Evolutionary conservation across 2,888 invertebrate genomes (phyloP).

Genomic region (Acanthacorydalis orientalis): DNA sequence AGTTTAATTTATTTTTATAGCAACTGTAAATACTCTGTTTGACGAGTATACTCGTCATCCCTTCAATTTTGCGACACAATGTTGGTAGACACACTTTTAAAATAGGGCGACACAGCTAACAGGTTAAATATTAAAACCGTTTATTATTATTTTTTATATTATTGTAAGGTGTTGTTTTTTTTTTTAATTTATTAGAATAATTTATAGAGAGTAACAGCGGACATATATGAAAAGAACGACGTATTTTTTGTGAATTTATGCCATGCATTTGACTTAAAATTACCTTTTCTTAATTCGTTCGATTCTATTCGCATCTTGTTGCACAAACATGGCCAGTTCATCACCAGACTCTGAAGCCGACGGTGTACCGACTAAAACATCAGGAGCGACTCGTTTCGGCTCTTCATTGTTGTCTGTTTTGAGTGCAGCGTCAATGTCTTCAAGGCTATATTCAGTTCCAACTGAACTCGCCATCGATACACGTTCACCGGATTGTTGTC

Average conservation of each 20-base stretch:
- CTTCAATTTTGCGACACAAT: too few relatives aligned
- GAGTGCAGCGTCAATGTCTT: constrained; percentile 42
- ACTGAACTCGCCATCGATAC: constrained; percentile 43
- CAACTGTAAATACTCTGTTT: too few relatives aligned
- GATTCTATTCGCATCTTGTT: constrained; percentile 66
- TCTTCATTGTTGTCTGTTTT: constrained; percentile 29
- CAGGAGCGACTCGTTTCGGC: constrained; percentile 47
- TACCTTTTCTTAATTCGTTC: constrained; percentile 63
- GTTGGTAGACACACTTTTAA: too few relatives aligned
- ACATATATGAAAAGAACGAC: too few relatives aligned
- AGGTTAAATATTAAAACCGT: too few relatives aligned
- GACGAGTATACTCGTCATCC: too few relatives aligned
- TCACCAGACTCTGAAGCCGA: constrained; percentile 36
- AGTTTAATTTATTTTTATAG: too few relatives aligned
- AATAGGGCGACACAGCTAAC: too few relatives aligned
- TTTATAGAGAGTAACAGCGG: too few relatives aligned
- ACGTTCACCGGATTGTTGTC: constrained; percentile 33
- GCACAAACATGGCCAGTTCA: constrained; percentile 68
- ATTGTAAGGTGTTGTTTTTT: too few relatives aligned
- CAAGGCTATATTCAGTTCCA: constrained; percentile 49
- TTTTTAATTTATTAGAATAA: too few relatives aligned
- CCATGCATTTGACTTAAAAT: constrained; percentile 9
- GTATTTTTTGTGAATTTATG: not conserved
- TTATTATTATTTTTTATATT: too few relatives aligned
- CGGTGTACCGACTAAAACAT: constrained; percentile 63